Conservation (phyloP, 2,797 vertebrate genomes). For the Lophius americanus region DNA sequence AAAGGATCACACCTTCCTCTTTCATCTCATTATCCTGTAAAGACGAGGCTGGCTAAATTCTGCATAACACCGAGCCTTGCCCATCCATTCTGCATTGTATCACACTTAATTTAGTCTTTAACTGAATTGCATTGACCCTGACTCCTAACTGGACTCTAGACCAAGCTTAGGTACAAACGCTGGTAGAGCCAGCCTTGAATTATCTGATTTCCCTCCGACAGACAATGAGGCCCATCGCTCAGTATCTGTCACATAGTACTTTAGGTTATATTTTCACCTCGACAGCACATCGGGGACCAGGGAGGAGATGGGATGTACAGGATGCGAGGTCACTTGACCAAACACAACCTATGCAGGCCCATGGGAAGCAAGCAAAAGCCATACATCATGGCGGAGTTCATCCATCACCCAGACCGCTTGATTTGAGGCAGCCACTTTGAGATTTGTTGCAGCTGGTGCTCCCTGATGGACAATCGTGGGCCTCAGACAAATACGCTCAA, state of each 20-base stretch:
- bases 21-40: not conserved
- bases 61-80: not conserved
- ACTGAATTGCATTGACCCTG: not conserved
- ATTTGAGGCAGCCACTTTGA: slow-evolving; percentile 65
- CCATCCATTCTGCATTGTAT: not conserved
- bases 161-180: slow-evolving; percentile 6
- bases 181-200: slow-evolving; percentile 38
- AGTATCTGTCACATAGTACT: slow-evolving; percentile 33
- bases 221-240: slow-evolving; percentile 68
- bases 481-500: slow-evolving; percentile 35
- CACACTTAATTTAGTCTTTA: slow-evolving; percentile 1
- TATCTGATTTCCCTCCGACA: slow-evolving; percentile 58
- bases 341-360: slow-evolving; percentile 54
- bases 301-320: slow-evolving; percentile 51
- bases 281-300: slow-evolving; percentile 59
- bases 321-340: slow-evolving; percentile 76
- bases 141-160: slow-evolving; percentile 14
- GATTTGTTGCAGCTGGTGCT: slow-evolving; percentile 50
- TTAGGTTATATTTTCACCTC: slow-evolving; percentile 76
- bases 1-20: not conserved
- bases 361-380: slow-evolving; percentile 59
- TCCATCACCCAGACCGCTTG: slow-evolving; percentile 73
- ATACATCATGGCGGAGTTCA: slow-evolving; percentile 72
- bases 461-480: slow-evolving; percentile 55
- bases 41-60: not conserved